Evolutionary conservation across 2,797 vertebrate genomes (phyloP).

Genomic region (Melanotaenia parkinsoni): DNA sequence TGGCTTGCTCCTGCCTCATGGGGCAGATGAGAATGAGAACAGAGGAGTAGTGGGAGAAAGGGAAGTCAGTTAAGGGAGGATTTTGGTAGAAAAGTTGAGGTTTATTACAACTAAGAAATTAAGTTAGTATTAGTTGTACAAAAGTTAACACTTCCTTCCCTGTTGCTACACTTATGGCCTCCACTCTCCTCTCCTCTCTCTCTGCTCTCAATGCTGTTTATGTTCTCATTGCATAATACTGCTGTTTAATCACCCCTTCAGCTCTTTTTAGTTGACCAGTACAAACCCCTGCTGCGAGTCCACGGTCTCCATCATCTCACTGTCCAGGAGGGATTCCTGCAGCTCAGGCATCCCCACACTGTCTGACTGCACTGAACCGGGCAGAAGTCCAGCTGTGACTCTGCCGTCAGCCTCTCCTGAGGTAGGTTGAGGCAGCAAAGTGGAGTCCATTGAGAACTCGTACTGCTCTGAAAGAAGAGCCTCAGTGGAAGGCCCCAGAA

Average conservation of each 20-base stretch:
- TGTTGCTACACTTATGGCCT: constrained; percentile 65
- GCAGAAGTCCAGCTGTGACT: constrained; percentile 45
- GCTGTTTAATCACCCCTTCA: constrained; percentile 41
- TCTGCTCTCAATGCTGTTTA: constrained; percentile 56
- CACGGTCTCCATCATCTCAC: constrained; percentile 98
- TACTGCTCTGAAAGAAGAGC: constrained; percentile 81
- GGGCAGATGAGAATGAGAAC: constrained; percentile 48
- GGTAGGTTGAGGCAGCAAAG: constrained; percentile 51
- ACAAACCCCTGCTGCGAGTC: constrained; percentile 97
- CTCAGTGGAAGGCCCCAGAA: constrained; percentile 67
- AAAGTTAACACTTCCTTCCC: constrained; percentile 68
- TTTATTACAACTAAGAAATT: constrained; percentile 71
- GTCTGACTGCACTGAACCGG: constrained; percentile 74
- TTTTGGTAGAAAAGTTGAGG: constrained; percentile 73
- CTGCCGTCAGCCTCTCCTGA: constrained; percentile 47
- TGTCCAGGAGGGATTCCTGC: constrained; percentile 89
- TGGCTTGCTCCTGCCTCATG: constrained; percentile 43
- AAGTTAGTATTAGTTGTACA: constrained; percentile 70
- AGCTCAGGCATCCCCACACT: constrained; percentile 83
- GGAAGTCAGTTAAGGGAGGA: constrained; percentile 75
- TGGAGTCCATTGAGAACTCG: constrained; percentile 83
- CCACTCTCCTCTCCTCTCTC: constrained; percentile 64
- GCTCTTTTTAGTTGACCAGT: constrained; percentile 89
- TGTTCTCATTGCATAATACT: constrained; percentile 75
- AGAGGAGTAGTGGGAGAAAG: constrained; percentile 68